Evolutionary conservation across 2,113 vertebrate genomes (phyloP).

Genomic region (Porphyrio hochstetteri): DNA sequence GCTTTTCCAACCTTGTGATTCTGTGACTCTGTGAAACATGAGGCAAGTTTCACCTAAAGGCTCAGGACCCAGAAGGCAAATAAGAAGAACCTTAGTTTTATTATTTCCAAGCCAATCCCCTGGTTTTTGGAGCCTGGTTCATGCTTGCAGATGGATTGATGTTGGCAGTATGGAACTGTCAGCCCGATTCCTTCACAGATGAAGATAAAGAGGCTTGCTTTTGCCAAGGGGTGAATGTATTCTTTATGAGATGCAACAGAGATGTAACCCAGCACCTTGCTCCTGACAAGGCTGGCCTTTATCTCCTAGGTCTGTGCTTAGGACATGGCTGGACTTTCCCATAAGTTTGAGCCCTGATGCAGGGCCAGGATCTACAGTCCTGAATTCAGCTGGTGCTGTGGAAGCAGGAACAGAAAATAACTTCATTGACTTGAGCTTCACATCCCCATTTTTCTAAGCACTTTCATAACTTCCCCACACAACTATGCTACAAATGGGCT

Average conservation of each 20-base stretch:
- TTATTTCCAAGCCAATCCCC: neutral
- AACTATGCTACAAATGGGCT: slow-evolving; percentile 6
- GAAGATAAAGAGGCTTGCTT: slow-evolving; percentile 33
- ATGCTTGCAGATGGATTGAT: slow-evolving; percentile 22
- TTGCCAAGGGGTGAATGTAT: slow-evolving; percentile 56
- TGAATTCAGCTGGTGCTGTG: neutral
- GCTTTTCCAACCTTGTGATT: too few species aligned
- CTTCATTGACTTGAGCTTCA: slow-evolving; percentile 4
- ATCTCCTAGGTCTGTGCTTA: slow-evolving; percentile 36
- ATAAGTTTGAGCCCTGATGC: slow-evolving; percentile 1
- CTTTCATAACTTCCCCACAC: neutral
- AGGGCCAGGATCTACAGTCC: slow-evolving; percentile 33
- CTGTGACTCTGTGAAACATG: neutral
- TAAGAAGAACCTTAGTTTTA: neutral
- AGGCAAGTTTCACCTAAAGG: neutral
- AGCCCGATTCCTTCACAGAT: neutral
- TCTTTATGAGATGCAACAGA: slow-evolving; percentile 36
- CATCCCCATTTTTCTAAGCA: slow-evolving; percentile 5
- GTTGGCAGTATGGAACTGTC: slow-evolving; percentile 28
- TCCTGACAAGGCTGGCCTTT: slow-evolving; percentile 47
- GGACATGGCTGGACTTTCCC: neutral
- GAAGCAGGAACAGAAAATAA: neutral
- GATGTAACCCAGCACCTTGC: slow-evolving; percentile 49
- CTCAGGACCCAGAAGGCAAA: slow-evolving; percentile 10
- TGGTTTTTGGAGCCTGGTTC: neutral